Evolutionary conservation across 2,888 invertebrate genomes (phyloP).

Genomic region (Anagyrus pseudococci): DNA sequence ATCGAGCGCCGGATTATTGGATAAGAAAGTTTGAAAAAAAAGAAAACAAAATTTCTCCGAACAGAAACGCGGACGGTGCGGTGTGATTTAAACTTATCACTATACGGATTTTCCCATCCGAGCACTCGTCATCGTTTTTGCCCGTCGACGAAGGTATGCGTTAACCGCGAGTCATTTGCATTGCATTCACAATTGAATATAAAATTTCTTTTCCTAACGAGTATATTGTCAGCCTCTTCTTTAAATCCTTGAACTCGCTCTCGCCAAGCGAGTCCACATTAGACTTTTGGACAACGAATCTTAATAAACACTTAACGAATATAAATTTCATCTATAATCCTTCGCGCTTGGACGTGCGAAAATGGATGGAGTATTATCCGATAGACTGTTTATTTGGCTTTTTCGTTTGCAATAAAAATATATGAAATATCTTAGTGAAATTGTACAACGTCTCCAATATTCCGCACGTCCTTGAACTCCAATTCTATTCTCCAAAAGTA

Average conservation of each 20-base stretch:
- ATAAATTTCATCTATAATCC: too few species aligned
- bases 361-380: too few species aligned
- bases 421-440: too few species aligned
- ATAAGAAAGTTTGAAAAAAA: constrained; percentile 15
- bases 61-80: constrained; percentile 43
- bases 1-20: constrained; percentile 28
- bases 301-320: constrained; percentile 10
- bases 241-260: too few species aligned
- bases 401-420: too few species aligned
- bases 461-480: too few species aligned
- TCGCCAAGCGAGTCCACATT: constrained; percentile 6
- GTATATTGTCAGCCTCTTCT: not conserved
- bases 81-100: too few species aligned
- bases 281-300: constrained; percentile 27
- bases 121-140: constrained; percentile 42
- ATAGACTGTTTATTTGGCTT: too few species aligned
- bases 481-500: too few species aligned
- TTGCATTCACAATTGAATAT: not conserved
- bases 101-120: not conserved
- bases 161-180: constrained; percentile 16
- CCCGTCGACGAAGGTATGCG: constrained; percentile 25
- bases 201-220: not conserved
- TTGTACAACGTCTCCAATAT: too few species aligned
- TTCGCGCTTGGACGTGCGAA: too few species aligned
- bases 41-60: not conserved